phyloP scores from a whole-genome alignment of 1,140 invertebrate genomes.

The Heliconius himera region DNA sequence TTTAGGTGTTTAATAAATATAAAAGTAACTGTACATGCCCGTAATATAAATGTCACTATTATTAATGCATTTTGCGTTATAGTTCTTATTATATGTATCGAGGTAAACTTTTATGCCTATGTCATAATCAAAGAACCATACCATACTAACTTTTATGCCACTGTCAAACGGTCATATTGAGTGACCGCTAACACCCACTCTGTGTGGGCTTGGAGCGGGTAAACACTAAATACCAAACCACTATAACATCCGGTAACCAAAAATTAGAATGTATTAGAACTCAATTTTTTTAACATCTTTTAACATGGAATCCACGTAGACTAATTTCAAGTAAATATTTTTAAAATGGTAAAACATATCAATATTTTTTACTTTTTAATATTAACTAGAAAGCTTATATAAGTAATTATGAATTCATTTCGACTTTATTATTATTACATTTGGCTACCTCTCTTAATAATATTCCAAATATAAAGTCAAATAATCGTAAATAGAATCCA shows the following conservation, averaged over 20 bases:
- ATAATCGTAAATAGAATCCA: slow-evolving; percentile 21
- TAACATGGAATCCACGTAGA: too few species aligned
- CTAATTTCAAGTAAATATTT: too few species aligned
- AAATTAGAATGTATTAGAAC: background rate
- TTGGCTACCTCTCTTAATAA: background rate
- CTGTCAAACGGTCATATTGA: slow-evolving; percentile 30
- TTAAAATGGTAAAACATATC: background rate
- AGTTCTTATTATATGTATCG: slow-evolving; percentile 20
- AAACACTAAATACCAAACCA: slow-evolving; percentile 62
- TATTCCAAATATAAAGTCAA: slow-evolving; percentile 10
- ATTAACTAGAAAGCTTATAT: too few species aligned
- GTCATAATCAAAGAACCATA: too few species aligned
- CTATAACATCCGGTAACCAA: slow-evolving; percentile 56
- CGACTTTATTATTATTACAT: background rate
- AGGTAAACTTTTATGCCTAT: slow-evolving; percentile 9
- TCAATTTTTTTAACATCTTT: too few species aligned
- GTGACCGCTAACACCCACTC: slow-evolving; percentile 60
- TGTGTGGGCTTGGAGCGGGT: slow-evolving; percentile 60
- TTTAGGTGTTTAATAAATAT: background rate
- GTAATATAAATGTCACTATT: background rate
- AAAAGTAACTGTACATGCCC: too few species aligned
- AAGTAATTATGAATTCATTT: too few species aligned
- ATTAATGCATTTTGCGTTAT: background rate
- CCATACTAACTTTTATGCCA: background rate
- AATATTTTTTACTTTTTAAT: background rate